Percentiles rank a stretch among this genome's conserved stretches.
Conservation (phyloP, 1,140 invertebrate species). For the Neomicropteryx cornuta region DNA sequence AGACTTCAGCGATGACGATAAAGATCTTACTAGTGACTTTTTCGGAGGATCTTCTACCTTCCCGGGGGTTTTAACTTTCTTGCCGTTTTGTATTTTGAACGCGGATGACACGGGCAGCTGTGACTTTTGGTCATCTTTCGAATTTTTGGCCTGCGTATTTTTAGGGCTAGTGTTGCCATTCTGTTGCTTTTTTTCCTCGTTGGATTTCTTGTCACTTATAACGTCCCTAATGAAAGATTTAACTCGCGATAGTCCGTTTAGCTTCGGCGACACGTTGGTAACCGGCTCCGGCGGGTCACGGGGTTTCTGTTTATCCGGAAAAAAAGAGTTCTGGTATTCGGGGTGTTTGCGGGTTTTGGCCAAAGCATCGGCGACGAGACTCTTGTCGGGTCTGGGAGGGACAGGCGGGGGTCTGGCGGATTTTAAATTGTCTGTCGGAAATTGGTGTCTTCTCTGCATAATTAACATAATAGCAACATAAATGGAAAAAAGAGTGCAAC, state of each 20-base stretch:
- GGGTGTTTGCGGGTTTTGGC: conserved; percentile 46
- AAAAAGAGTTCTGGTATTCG: conserved; percentile 29
- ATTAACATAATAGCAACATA: conserved; percentile 31
- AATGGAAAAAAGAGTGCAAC: no score
- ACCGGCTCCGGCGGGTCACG: conserved; percentile 27
- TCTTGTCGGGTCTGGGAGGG: conserved; percentile 58
- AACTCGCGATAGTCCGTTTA: conserved; percentile 33
- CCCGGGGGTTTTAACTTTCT: no score
- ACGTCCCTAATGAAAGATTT: conserved; percentile 42
- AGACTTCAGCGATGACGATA: no score
- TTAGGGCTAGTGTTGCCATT: no score
- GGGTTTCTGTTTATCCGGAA: conserved; percentile 27
- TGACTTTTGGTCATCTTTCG: no score
- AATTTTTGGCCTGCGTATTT: no score
- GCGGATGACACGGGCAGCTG: no score
- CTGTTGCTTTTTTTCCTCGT: conserved; percentile 1
- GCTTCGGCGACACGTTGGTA: conserved; percentile 37
- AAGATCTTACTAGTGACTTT: no score
- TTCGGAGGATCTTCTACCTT: no score
- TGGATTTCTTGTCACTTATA: conserved; percentile 36
- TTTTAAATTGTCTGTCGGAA: conserved; percentile 31
- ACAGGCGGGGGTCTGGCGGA: conserved; percentile 54
- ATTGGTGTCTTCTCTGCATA: conserved; percentile 32
- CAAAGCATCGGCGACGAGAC: conserved; percentile 54
- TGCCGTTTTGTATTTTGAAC: no score